Evolutionary conservation across 2,888 invertebrate species (phyloP).

Genomic region (Suillia variegata): DNA sequence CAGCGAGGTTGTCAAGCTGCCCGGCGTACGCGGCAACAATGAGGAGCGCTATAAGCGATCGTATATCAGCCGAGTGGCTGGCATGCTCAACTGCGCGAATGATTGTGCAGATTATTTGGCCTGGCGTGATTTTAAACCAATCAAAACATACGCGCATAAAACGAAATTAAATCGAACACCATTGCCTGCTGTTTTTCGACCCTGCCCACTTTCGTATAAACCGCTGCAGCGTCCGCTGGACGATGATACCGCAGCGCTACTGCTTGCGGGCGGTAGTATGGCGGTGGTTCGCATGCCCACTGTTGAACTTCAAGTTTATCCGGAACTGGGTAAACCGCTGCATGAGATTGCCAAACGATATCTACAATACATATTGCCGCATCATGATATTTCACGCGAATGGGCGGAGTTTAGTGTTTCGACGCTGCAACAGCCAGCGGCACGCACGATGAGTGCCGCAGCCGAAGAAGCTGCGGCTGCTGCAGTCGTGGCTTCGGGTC

Average conservation of each 20-base stretch:
- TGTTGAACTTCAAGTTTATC: slow-evolving; percentile 56
- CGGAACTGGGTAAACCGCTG: slow-evolving; percentile 51
- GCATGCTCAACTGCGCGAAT: slow-evolving; percentile 17
- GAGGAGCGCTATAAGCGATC: slow-evolving; percentile 41
- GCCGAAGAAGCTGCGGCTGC: slow-evolving; percentile 33
- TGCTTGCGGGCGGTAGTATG: slow-evolving; percentile 51
- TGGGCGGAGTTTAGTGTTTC: slow-evolving; percentile 61
- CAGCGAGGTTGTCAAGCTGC: slow-evolving; percentile 43
- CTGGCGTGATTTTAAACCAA: slow-evolving; percentile 39
- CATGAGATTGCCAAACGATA: slow-evolving; percentile 57
- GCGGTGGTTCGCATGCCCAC: slow-evolving; percentile 57
- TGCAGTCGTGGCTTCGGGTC: slow-evolving; percentile 30
- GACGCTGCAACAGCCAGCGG: slow-evolving; percentile 40
- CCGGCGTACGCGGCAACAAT: slow-evolving; percentile 55
- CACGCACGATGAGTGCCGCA: too few species aligned
- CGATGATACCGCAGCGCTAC: slow-evolving; percentile 47
- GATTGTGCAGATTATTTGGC: slow-evolving; percentile 41
- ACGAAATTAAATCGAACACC: slow-evolving; percentile 43
- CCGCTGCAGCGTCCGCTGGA: slow-evolving; percentile 47
- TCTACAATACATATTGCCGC: slow-evolving; percentile 55
- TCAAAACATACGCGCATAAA: slow-evolving; percentile 36
- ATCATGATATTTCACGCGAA: slow-evolving; percentile 55
- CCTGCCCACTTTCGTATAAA: slow-evolving; percentile 58
- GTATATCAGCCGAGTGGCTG: slow-evolving; percentile 35
- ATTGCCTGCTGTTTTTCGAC: slow-evolving; percentile 43